Conservation (phyloP, 2,888 invertebrate species). For the Nomada flava region DNA sequence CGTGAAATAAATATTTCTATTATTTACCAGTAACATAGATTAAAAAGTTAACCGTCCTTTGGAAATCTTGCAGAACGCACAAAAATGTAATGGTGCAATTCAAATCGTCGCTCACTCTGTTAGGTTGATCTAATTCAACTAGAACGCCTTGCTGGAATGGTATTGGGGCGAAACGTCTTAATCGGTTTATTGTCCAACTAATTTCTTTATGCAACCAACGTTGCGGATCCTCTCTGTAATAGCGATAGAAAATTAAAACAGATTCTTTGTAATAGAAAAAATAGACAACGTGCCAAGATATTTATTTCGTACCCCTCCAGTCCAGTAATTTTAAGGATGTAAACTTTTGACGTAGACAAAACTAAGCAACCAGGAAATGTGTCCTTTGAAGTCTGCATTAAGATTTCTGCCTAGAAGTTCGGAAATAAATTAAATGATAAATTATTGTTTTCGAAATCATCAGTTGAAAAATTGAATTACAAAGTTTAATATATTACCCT, state of each 20-base stretch:
- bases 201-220: slow-evolving; percentile 85
- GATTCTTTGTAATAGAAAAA: background rate
- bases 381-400: slow-evolving; percentile 81
- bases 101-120: slow-evolving; percentile 76
- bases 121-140: slow-evolving; percentile 84
- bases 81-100: slow-evolving; percentile 76
- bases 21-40: slow-evolving; percentile 84
- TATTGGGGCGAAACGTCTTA: slow-evolving; percentile 84
- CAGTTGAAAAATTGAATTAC: slow-evolving; percentile 2
- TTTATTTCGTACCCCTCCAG: slow-evolving; percentile 80
- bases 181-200: slow-evolving; percentile 84
- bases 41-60: slow-evolving; percentile 85
- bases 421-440: background rate
- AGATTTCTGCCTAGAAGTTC: slow-evolving; percentile 79
- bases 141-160: slow-evolving; percentile 86
- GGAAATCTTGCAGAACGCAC: slow-evolving; percentile 85
- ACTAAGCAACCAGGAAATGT: slow-evolving; percentile 85
- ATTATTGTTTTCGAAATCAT: background rate
- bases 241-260: slow-evolving; percentile 16
- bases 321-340: slow-evolving; percentile 85
- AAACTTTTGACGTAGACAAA: slow-evolving; percentile 85
- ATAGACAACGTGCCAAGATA: background rate
- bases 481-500: slow-evolving; percentile 80
- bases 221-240: slow-evolving; percentile 84
- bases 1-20: slow-evolving; percentile 34